Base-by-base conservation (phyloP, 2,888 invertebrate species). In the Diarsia dahlii region DNA sequence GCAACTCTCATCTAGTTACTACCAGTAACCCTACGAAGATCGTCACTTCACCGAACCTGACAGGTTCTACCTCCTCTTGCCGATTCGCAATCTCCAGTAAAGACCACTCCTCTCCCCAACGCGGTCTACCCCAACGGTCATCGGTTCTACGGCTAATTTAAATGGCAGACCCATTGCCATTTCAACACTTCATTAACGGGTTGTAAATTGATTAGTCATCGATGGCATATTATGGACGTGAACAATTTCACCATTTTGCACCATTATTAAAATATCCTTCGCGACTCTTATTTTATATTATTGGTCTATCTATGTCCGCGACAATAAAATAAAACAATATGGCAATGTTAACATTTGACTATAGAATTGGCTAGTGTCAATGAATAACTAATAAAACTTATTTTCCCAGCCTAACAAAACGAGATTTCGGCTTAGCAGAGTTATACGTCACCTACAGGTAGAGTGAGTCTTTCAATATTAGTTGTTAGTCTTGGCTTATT, bases 201-300 rank as follows among this genome's bases (percentile, higher is more conserved):
- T 28, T 45, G 63, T n/a, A 63, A n/a, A 13, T n/a, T 45, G 39
- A 13, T 50, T 34, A 34, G 20, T 28, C 28, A 65, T 65, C 48
- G 28, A 48, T 50, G 50, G n/a, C 3, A n/a, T 15, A 9, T 23
- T 15, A 9, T 23, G 39, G 3, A 63, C 8, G 52, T 20, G 3
- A 28, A 45, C 13, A 23, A 70, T 64, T 23, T 50, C n/a, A 71
- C 12, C n/a, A 71, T n/a, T 18, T 64, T 64, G 15, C 34, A 48
- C 13, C 48, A 34, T 62, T 46, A 28, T 15, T 34, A n/a, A 34
- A 45, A n/a, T 54, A 20, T 69, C 5, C 3, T 69, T 4, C 5
- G 3, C 28, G 28, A 28, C 28, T 28, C 28, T 28, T 28, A n/a
- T n/a, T n/a, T n/a, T n/a, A n/a, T n/a, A n/a, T n/a, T n/a, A n/a